Conservation (phyloP, 1,140 invertebrate species). For the Diachasmimorpha longicaudata region DNA sequence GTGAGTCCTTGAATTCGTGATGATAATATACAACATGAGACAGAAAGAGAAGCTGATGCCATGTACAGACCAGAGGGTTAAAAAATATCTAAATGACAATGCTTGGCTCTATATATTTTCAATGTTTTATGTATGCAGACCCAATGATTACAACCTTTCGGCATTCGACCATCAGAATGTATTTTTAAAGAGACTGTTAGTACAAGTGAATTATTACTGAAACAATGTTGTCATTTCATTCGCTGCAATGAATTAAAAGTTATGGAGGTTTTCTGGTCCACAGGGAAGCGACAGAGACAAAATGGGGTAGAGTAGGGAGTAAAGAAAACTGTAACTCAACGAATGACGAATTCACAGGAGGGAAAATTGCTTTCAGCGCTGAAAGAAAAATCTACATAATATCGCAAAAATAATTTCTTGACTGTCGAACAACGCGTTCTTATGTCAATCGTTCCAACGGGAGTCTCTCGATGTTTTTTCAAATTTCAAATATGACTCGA, state of each 20-base stretch:
- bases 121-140: background rate
- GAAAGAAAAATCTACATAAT: too few species aligned
- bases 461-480: too few species aligned
- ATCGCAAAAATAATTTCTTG: too few species aligned
- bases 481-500: too few species aligned
- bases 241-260: background rate
- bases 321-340: background rate
- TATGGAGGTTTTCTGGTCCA: background rate
- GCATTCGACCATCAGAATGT: background rate
- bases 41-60: background rate
- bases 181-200: background rate
- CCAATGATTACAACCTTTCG: background rate
- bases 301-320: background rate
- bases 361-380: background rate
- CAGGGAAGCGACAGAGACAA: background rate
- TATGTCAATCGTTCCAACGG: too few species aligned
- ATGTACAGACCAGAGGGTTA: too few species aligned
- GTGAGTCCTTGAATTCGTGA: constrained; percentile 1
- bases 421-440: too few species aligned
- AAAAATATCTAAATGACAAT: background rate
- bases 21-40: background rate
- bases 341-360: background rate
- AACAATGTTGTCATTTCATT: constrained; percentile 15
- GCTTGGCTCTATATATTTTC: background rate
- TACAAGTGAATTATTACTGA: background rate